Conservation (phyloP, 1,140 invertebrate genomes). For the Tribolium madens region DNA sequence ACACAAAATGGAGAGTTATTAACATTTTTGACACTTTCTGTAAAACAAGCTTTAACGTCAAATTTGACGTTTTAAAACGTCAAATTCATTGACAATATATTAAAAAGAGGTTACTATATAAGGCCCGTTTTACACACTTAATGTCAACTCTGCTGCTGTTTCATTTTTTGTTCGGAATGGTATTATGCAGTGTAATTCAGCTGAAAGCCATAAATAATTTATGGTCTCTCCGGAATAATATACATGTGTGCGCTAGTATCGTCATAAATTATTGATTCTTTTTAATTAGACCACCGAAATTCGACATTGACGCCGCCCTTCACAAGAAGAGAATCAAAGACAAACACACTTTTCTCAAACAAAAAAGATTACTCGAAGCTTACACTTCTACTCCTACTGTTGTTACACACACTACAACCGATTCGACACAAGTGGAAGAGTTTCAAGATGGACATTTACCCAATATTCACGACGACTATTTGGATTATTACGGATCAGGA, state of each 20-base stretch:
- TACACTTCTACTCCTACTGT: constrained; percentile 44
- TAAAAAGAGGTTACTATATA: too few relatives aligned
- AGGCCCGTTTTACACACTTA: too few relatives aligned
- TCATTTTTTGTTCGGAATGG: too few relatives aligned
- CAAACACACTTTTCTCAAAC: constrained; percentile 53
- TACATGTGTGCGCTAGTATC: background rate
- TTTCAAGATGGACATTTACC: constrained; percentile 2
- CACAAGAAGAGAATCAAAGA: constrained; percentile 56
- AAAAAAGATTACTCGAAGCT: constrained; percentile 55
- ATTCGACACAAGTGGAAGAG: constrained; percentile 18
- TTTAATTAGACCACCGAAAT: constrained; percentile 58
- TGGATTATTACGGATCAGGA: constrained; percentile 20
- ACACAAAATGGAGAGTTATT: too few relatives aligned
- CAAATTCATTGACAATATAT: too few relatives aligned
- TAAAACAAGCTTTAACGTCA: too few relatives aligned
- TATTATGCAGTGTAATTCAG: too few relatives aligned
- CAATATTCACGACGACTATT: background rate
- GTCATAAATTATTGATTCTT: background rate
- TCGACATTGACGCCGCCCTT: constrained; percentile 58
- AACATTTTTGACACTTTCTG: too few relatives aligned
- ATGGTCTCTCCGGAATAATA: constrained; percentile 1
- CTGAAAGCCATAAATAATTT: constrained; percentile 17
- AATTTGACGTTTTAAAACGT: too few relatives aligned
- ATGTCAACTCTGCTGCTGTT: too few relatives aligned
- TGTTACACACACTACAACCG: background rate